Base-by-base conservation (phyloP, 2,888 invertebrate species). In the Sinotaia quadrata region DNA sequence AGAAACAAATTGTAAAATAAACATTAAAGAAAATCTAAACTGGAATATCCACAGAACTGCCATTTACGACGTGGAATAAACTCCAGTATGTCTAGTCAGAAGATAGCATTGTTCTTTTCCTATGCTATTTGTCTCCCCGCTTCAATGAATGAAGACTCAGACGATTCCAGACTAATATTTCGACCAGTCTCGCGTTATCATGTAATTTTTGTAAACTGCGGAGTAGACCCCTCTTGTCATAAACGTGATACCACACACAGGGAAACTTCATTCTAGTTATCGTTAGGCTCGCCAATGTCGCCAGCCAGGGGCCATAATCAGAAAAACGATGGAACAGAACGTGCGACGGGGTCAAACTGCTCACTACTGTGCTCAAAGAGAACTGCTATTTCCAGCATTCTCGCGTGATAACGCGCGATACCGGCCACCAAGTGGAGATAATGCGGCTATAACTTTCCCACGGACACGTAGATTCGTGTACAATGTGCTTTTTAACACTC, bases 181-280 rank as follows among this genome's bases (percentile, higher is more conserved):
- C 31, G 29, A 41, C 18, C 44, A 7, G 29, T 24, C 12, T 31
- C n/a, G 21, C 10, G 44, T 44, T 44, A 37, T 59, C 44, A 31
- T 59, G 59, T 59, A 44, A 59, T 29, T 24, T 41, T 47, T 59
- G 59, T 59, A 59, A 41, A 59, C 59, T 27, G 37, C 44, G n/a
- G 47, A 44, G 59, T 59, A 41, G 44, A 15, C 24, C n/a, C n/a
- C 44, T 31, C 18, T 59, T 59, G 59, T 59, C 59, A 59, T 41
- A 29, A 24, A 2, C 44, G 4, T 15, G 59, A 59, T 44, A 44
- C 59, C 59, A n/a, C 44, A 59, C 59, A 59, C 44, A 41, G 31
- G 44, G 41, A 29, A 41, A 41, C 24, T 59, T 59, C 59, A 59
- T 29, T 29, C 44, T 4, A n/a, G 0, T 59, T 59, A 59, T 59